Evolutionary conservation across 2,888 invertebrate genomes (phyloP).

Genomic region (Folsomia manolachei): DNA sequence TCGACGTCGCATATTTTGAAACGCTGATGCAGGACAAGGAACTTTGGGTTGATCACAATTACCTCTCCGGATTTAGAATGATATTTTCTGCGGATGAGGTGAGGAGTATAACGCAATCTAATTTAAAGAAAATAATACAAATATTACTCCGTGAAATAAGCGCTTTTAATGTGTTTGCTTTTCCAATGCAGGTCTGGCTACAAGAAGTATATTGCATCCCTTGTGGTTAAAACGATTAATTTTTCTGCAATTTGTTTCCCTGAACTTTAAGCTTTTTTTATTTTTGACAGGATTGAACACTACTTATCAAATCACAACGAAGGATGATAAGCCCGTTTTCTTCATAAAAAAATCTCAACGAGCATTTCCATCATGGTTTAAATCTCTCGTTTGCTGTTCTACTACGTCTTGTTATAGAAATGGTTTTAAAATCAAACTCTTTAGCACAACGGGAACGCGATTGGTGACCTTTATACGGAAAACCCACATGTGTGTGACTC

Average conservation of each 20-base stretch:
- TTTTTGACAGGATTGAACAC: neutral
- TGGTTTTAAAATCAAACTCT: neutral
- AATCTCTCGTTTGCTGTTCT: neutral
- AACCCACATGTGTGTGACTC: neutral
- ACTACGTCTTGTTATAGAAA: neutral
- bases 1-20: constrained; percentile 4
- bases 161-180: neutral
- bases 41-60: constrained; percentile 21
- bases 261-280: too few relatives aligned
- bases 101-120: too few relatives aligned
- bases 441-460: neutral
- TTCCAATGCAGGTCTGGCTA: neutral
- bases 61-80: constrained; percentile 22
- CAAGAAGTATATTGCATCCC: neutral
- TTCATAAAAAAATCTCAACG: neutral
- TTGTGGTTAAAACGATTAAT: too few relatives aligned
- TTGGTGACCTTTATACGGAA: neutral
- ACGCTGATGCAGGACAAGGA: constrained; percentile 9
- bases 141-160: too few relatives aligned
- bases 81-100: constrained; percentile 15
- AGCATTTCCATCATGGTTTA: neutral
- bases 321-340: neutral
- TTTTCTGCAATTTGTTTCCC: too few relatives aligned
- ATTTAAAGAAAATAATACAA: neutral
- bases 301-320: neutral